Evolutionary conservation across 2,113 vertebrate genomes (phyloP).

Genomic region (Zeus faber): DNA sequence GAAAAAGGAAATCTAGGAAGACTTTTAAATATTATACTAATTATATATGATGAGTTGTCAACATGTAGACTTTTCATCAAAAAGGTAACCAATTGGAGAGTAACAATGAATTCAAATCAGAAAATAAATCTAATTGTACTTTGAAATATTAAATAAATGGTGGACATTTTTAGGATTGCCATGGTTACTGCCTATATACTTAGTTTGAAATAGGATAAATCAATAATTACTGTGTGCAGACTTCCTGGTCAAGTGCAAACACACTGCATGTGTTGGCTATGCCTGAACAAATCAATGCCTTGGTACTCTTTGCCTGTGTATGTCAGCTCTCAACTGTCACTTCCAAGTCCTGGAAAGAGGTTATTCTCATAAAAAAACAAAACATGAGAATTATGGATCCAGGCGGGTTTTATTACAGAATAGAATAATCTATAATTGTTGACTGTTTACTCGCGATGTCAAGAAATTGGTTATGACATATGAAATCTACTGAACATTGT

Average conservation of each 20-base stretch:
- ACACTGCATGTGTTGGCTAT: slow-evolving; percentile 47
- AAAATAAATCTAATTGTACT: no score
- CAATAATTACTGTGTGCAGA: slow-evolving; percentile 26
- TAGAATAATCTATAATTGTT: slow-evolving; percentile 19
- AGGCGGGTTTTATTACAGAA: no score
- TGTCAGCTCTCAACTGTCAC: slow-evolving; percentile 48
- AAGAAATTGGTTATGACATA: slow-evolving; percentile 31
- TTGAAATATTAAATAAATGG: no score
- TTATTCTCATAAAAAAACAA: slow-evolving; percentile 38
- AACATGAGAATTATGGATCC: background rate
- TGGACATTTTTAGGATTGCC: no score
- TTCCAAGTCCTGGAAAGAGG: slow-evolving; percentile 43
- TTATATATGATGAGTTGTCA: background rate
- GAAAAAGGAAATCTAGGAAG: no score
- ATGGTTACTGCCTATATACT: slow-evolving; percentile 20
- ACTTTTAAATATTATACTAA: no score
- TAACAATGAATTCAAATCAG: no score
- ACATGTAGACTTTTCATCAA: background rate
- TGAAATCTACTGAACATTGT: slow-evolving; percentile 35
- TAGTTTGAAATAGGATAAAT: slow-evolving; percentile 22
- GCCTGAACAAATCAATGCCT: slow-evolving; percentile 56
- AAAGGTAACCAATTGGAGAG: background rate
- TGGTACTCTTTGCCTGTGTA: slow-evolving; percentile 56
- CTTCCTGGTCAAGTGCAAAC: slow-evolving; percentile 31
- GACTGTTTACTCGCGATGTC: slow-evolving; percentile 38